A percentile compares a stretch with the other conserved stretches of the same genome.
Evolutionary conservation across 2,888 invertebrate genomes (phyloP).

Genomic region (Dasypogon diadema): DNA sequence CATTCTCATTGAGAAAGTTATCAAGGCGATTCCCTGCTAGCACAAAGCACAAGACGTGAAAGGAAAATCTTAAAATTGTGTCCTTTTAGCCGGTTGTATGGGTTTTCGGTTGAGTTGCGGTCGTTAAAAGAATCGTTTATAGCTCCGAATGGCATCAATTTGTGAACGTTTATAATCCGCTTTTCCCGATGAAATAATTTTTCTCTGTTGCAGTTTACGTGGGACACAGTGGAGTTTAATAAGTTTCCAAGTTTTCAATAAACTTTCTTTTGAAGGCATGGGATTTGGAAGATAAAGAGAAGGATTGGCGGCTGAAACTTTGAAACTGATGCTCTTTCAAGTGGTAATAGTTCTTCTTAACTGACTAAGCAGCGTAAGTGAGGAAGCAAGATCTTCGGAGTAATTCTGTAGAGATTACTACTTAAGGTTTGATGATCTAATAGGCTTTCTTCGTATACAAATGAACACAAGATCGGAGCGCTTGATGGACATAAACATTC

Average conservation of each 20-base stretch:
- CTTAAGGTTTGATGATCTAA: no score
- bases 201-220: slow-evolving; percentile 19
- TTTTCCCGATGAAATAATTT: slow-evolving; percentile 31
- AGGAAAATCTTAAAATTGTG: slow-evolving; percentile 12
- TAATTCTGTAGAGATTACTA: no score
- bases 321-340: no score
- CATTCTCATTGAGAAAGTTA: slow-evolving; percentile 1
- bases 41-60: background rate
- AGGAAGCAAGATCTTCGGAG: no score
- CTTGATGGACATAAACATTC: no score
- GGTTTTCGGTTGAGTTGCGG: slow-evolving; percentile 30
- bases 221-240: background rate
- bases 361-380: no score
- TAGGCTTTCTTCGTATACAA: no score
- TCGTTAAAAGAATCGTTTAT: slow-evolving; percentile 21
- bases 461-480: no score
- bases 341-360: no score
- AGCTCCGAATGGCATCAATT: slow-evolving; percentile 17
- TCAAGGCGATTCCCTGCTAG: background rate
- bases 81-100: slow-evolving; percentile 16
- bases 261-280: no score
- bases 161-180: slow-evolving; percentile 29
- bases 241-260: background rate
- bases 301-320: no score
- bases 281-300: no score